A percentile compares a stretch with the other conserved stretches of the same genome.
These are phyloP conservation scores for Theretra japonica DNA, from an alignment of 2,888 invertebrate genomes.

Conservation along the genomic window DNA sequence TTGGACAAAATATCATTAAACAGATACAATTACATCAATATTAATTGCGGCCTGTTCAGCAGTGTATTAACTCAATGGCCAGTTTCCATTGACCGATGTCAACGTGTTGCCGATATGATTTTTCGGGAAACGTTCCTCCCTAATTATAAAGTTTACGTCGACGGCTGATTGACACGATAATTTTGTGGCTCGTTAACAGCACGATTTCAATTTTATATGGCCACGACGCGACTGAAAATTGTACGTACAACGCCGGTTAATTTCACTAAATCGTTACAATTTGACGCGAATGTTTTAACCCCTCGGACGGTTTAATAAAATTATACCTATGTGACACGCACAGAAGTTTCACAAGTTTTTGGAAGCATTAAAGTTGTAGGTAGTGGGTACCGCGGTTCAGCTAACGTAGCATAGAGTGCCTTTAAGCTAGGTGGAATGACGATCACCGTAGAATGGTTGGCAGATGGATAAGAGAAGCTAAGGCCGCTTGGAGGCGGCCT, in stretches of 20 bases:
- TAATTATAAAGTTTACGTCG: conserved; percentile 41
- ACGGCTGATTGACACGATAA: conserved; percentile 48
- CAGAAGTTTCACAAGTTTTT: conserved; percentile 32
- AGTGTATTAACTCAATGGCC: too few species aligned
- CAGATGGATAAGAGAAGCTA: too few species aligned
- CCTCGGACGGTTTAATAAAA: conserved; percentile 66
- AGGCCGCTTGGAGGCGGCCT: too few species aligned
- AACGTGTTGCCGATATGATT: not conserved
- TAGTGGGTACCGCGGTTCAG: too few species aligned
- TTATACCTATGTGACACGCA: conserved; percentile 68
- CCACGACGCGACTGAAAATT: conserved; percentile 62
- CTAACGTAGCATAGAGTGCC: too few species aligned
- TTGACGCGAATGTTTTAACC: conserved; percentile 65
- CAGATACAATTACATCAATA: too few species aligned
- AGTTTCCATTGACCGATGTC: not conserved
- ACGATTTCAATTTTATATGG: conserved; percentile 73
- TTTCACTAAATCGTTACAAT: conserved; percentile 71
- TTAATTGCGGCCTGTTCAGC: too few species aligned
- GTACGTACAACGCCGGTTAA: conserved; percentile 61
- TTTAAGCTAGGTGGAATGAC: too few species aligned
- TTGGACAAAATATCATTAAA: too few species aligned
- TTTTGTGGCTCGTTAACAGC: conserved; percentile 68
- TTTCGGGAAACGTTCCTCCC: not conserved
- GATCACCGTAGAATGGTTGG: too few species aligned
- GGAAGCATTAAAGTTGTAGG: not conserved